phyloP scores from a whole-genome alignment of 1,140 invertebrate genomes.

The Drosophila saltans region DNA sequence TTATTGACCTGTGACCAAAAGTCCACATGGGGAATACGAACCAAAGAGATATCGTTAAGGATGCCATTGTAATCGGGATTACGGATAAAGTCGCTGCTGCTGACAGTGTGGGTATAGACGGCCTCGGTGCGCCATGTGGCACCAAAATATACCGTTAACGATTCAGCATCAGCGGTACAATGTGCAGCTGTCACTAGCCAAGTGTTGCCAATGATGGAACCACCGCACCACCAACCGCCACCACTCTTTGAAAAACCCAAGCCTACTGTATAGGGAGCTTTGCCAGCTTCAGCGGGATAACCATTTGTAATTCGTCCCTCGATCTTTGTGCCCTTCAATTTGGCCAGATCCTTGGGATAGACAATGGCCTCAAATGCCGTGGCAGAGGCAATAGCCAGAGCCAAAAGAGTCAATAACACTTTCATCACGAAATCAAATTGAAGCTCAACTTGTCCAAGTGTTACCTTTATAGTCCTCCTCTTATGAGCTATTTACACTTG shows the following conservation, averaged over 20 bases:
- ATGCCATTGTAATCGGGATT: constrained; percentile 37
- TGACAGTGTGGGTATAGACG: constrained; percentile 35
- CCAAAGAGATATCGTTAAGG: constrained; percentile 30
- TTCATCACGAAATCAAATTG: background rate
- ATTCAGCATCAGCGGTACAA: constrained; percentile 69
- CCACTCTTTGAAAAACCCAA: constrained; percentile 78
- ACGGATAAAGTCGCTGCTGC: constrained; percentile 25
- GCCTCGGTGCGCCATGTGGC: constrained; percentile 48
- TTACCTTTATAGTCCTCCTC: background rate
- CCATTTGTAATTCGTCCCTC: constrained; percentile 42
- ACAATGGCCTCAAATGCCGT: constrained; percentile 6
- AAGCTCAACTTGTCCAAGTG: background rate
- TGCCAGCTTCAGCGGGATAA: constrained; percentile 59
- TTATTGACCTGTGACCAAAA: constrained; percentile 39
- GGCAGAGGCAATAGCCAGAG: background rate
- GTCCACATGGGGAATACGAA: constrained; percentile 34
- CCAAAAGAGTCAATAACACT: background rate
- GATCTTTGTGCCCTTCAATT: constrained; percentile 4
- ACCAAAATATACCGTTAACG: constrained; percentile 45
- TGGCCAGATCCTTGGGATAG: constrained; percentile 55
- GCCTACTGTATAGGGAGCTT: constrained; percentile 84
- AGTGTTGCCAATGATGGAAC: constrained; percentile 84
- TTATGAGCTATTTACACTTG: background rate
- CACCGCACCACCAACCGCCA: constrained; percentile 59
- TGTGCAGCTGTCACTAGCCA: constrained; percentile 86